These are phyloP conservation scores for Chymomyza amoena DNA, from an alignment of 2,888 invertebrate genomes.

Conservation along the genomic window DNA sequence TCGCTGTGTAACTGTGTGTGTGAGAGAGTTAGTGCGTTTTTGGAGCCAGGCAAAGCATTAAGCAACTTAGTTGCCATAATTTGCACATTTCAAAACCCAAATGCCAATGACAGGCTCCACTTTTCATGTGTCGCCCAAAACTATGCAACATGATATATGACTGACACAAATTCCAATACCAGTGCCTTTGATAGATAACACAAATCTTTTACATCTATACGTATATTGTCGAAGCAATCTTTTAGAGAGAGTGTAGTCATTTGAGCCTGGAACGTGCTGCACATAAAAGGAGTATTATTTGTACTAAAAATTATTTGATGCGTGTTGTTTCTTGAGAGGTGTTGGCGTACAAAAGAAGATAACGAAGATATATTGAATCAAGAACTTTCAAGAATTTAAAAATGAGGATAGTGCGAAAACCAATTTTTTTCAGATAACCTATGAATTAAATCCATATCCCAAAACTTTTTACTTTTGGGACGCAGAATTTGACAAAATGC, in stretches of 20 bases:
- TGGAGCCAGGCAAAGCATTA: constrained; percentile 23
- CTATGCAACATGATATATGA: constrained; percentile 41
- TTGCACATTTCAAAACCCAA: constrained; percentile 56
- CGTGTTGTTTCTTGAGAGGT: too few species aligned
- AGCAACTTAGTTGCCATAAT: constrained; percentile 71
- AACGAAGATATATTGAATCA: too few species aligned
- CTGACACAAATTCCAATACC: constrained; percentile 22
- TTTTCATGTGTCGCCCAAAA: constrained; percentile 12
- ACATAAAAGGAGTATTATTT: neutral
- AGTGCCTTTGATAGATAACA: constrained; percentile 59
- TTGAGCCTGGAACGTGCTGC: neutral
- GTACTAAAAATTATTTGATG: too few species aligned
- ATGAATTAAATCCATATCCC: too few species aligned
- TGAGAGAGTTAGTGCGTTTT: neutral
- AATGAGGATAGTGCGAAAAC: too few species aligned
- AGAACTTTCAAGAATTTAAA: too few species aligned
- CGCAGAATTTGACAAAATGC: too few species aligned
- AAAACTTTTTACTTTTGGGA: too few species aligned
- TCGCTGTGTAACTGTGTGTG: too few species aligned
- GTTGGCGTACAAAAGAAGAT: too few species aligned
- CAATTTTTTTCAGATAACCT: too few species aligned
- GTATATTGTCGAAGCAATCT: neutral
- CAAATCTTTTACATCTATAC: constrained; percentile 28
- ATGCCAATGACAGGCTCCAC: neutral
- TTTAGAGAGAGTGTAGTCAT: neutral